Evolutionary conservation across 2,888 invertebrate genomes (phyloP).

Genomic region (Craniophora ligustri): DNA sequence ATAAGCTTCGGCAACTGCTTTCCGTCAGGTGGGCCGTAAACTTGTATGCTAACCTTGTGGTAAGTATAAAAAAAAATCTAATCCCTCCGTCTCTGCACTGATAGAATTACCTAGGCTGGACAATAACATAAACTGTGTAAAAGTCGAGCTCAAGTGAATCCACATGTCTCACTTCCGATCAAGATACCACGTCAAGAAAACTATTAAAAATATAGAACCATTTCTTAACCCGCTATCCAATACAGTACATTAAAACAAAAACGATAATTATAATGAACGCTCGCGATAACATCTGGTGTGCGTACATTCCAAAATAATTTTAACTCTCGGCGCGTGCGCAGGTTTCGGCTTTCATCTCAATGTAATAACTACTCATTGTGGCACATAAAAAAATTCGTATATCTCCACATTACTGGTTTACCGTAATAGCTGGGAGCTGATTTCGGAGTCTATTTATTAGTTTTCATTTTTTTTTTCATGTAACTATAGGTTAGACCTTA

Average conservation of each 20-base stretch:
- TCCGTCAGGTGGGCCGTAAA: too few relatives aligned
- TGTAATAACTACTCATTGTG: constrained; percentile 56
- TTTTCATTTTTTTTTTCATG: constrained; percentile 51
- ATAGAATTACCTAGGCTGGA: too few relatives aligned
- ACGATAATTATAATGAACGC: constrained; percentile 40
- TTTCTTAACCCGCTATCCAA: constrained; percentile 1
- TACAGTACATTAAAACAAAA: constrained; percentile 37
- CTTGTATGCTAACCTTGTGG: too few relatives aligned
- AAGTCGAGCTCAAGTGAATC: too few relatives aligned
- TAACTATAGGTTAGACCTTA: constrained; percentile 56
- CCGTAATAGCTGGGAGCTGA: constrained; percentile 60
- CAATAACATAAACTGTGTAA: too few relatives aligned
- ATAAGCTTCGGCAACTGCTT: too few relatives aligned
- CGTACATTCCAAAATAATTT: constrained; percentile 55
- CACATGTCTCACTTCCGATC: neutral
- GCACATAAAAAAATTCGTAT: constrained; percentile 57
- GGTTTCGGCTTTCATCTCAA: constrained; percentile 55
- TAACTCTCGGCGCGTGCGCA: constrained; percentile 52
- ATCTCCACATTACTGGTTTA: constrained; percentile 55
- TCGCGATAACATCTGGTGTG: constrained; percentile 54
- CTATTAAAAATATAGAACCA: neutral
- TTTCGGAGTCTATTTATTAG: constrained; percentile 57
- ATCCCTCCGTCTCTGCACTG: too few relatives aligned
- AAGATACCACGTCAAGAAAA: neutral
- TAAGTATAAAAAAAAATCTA: too few relatives aligned